Conservation (phyloP, 1,140 invertebrate genomes). For the Zaprionus camerounensis region DNA sequence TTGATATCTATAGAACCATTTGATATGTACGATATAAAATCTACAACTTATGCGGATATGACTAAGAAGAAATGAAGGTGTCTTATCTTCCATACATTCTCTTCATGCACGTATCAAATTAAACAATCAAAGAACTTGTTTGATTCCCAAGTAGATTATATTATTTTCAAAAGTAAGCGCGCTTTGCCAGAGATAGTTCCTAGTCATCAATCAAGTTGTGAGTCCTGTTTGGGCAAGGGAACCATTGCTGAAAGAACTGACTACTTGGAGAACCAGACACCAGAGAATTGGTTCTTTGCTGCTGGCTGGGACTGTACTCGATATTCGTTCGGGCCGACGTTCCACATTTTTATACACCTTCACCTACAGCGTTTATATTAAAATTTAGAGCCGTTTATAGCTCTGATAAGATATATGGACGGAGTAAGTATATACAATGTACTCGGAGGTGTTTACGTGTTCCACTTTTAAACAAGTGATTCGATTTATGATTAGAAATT, state of each 20-base stretch:
- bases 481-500: conserved; percentile 74
- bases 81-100: neutral
- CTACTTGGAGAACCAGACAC: neutral
- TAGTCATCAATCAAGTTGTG: neutral
- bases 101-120: neutral
- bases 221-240: neutral
- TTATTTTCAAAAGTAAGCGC: neutral
- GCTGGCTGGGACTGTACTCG: conserved; percentile 44
- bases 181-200: neutral
- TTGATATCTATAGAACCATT: too few relatives aligned
- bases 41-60: neutral
- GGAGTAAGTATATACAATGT: conserved; percentile 36
- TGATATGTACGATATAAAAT: too few relatives aligned
- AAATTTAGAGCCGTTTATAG: conserved; percentile 69
- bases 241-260: neutral
- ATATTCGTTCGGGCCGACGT: conserved; percentile 8
- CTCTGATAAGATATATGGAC: conserved; percentile 64
- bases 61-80: neutral
- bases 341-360: conserved; percentile 51
- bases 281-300: neutral
- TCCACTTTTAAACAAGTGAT: conserved; percentile 76
- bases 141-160: neutral
- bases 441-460: conserved; percentile 43
- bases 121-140: neutral
- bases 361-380: conserved; percentile 62